phyloP scores from a whole-genome alignment of 2,888 invertebrate genomes.

The Alloplasta piceator region DNA sequence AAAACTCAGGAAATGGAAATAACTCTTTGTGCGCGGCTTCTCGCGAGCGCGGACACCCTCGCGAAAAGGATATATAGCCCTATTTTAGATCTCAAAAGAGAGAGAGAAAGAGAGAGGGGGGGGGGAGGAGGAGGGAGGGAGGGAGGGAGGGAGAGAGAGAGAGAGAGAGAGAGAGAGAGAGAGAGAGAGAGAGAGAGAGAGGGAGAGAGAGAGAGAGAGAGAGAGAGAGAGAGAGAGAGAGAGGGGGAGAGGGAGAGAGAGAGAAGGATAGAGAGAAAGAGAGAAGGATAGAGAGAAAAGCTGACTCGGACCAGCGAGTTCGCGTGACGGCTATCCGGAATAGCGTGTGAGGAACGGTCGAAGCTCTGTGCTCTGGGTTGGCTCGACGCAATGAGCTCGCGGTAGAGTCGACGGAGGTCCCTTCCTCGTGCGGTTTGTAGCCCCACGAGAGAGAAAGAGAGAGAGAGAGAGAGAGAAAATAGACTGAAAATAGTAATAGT shows the following conservation, averaged over 20 bases:
- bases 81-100: conserved; percentile 19
- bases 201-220: conserved; percentile 34
- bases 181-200: conserved; percentile 33
- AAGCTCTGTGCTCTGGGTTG: conserved; percentile 36
- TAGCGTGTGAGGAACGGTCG: conserved; percentile 70
- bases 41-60: conserved; percentile 62
- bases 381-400: conserved; percentile 50
- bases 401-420: conserved; percentile 48
- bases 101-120: conserved; percentile 31
- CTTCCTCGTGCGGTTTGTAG: conserved; percentile 27
- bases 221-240: conserved; percentile 9
- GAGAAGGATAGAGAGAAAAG: conserved; percentile 39
- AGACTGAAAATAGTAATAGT: conserved; percentile 5
- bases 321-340: conserved; percentile 69
- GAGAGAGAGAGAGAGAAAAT: background rate
- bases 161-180: conserved; percentile 33
- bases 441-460: background rate
- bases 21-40: conserved; percentile 62
- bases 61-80: conserved; percentile 53
- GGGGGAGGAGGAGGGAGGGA: conserved; percentile 2
- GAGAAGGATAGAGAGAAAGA: conserved; percentile 34
- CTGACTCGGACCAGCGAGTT: conserved; percentile 66
- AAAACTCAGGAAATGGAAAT: conserved; percentile 70
- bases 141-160: conserved; percentile 33
- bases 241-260: background rate